Base-by-base conservation (phyloP, 2,113 vertebrate species). In the Centropus bengalensis region DNA sequence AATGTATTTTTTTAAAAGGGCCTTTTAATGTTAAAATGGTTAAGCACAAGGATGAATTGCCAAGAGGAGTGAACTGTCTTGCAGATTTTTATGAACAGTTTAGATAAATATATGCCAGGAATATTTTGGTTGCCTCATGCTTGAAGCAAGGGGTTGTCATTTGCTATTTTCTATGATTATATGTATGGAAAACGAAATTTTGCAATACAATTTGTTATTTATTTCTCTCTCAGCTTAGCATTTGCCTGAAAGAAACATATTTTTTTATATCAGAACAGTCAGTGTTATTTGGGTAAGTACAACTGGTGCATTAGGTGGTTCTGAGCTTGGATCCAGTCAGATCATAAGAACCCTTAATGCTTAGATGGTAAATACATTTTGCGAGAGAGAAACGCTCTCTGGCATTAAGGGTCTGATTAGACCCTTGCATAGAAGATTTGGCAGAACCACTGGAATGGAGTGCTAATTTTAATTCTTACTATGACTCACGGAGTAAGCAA, bases 231-330 rank as follows among this genome's bases (percentile, higher is more conserved):
- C 78, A 92, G 58, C 26, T 59, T 82, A 96, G 60, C 82, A 75
- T 81, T n/a, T 86, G 56, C 30, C 42, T 83, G 60, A 92, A 85
- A 85, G 20, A 52, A 76, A 79, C 28, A 7, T 3, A 1, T 6
- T 19, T 86, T 77, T 59, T 49, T 10, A 32, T 6, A 36, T 71
- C 56, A 68, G 73, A 81, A 28, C 59, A 52, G 4, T 55, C 68
- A 10, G 0, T 88, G 54, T 51, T 82, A 36, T 45, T 91, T 69
- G 75, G 96, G 95, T 94, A 96, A 97, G 91, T 96, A 96, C n/a
- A 86, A 22, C 40, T 81, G 60, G 47, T 83, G 17, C 2, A 2
- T 38, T 68, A 81, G 73, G 40, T 7, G 4, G 2, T 77, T 59
- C 23, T 91, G 78, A 89, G 33, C 42, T 85, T 62, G 62, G 42